Base-by-base conservation (phyloP, 2,797 vertebrate genomes). In the Melanotaenia pygmaea region DNA sequence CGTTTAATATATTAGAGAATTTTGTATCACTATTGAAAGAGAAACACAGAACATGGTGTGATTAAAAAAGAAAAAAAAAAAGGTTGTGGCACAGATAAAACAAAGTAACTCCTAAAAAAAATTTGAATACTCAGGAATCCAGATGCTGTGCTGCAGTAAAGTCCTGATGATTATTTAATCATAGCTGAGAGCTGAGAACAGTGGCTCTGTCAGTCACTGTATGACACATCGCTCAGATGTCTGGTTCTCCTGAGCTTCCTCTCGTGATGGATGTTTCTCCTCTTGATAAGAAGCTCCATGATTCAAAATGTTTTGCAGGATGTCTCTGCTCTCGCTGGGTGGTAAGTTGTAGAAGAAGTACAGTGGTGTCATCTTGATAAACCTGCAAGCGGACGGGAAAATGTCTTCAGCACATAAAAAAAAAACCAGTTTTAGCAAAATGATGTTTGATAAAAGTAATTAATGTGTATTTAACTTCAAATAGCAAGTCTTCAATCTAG, bases 331-430 rank as follows among this genome's bases (percentile, higher is more conserved):
- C 85, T 99, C 96, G 82, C 96, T 97, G 0, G 93, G 86, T 3
- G 97, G 96, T 50, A 98, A 94, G 58, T 99, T 99, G 85, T 94
- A 97, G 91, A 98, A 98, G 64, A 95, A 98, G 81, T 97, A 98
- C 64, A 96, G 96, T 3, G 96, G 96, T 0, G 86, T 94, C 91
- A 97, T 92, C 79, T 95, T 92, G 85, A 95, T 54, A n/a, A 97
- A 96, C 78, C 97, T 98, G 26, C 34, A 0, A 24, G 20, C 9
- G 8, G 28, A 70, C 16, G 60, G 56, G 6, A 76, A 12, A 51
- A n/a, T 13, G 4, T 22, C 18, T 6, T 57, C 1, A 35, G 47
- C 8, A 2, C 13, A 28, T 13, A 16, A 5, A 63, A 32, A 18
- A 47, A 24, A 6, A 35, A 1, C 30, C 16, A 28, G 12, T 28